A percentile compares a stretch with the other conserved stretches of the same genome.
Conservation (phyloP, 2,888 invertebrate genomes). For the Mimumesa dahlbomi region DNA sequence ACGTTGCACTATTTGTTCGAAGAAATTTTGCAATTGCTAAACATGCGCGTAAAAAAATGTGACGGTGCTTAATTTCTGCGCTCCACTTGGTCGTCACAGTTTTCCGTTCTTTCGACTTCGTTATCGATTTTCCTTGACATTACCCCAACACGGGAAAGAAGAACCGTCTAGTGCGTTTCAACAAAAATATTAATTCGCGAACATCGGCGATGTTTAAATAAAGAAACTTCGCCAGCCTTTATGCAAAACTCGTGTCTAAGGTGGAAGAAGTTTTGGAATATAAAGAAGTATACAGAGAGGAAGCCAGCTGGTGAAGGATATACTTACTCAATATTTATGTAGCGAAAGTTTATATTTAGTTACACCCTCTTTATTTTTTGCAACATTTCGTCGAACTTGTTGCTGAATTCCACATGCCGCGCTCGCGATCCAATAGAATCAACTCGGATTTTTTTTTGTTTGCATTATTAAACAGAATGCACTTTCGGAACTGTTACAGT, state of each 20-base stretch:
- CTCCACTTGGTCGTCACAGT: background rate
- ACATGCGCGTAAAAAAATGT: background rate
- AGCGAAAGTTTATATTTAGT: conserved; percentile 42
- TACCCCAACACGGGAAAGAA: background rate
- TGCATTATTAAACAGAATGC: background rate
- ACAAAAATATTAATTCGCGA: conserved; percentile 56
- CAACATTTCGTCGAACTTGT: conserved; percentile 34
- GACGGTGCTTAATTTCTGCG: background rate
- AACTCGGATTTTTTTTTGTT: conserved; percentile 11
- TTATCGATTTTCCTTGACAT: conserved; percentile 9
- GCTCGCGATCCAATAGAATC: background rate
- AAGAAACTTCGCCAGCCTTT: conserved; percentile 54
- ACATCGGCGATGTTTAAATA: conserved; percentile 56
- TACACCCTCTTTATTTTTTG: conserved; percentile 7
- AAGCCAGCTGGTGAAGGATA: conserved; percentile 52
- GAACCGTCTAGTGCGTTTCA: conserved; percentile 17
- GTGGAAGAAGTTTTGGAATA: conserved; percentile 52
- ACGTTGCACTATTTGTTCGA: background rate
- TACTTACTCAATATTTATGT: conserved; percentile 60
- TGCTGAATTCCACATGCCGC: conserved; percentile 31
- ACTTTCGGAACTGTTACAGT: background rate
- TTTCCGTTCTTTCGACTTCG: background rate
- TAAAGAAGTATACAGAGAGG: conserved; percentile 50
- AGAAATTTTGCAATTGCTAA: background rate
- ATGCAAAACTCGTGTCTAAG: conserved; percentile 56